Evolutionary conservation across 2,888 invertebrate genomes (phyloP), one percentile per base, ranked within the genome.

Genomic region (Zeuzera pyrina): DNA sequence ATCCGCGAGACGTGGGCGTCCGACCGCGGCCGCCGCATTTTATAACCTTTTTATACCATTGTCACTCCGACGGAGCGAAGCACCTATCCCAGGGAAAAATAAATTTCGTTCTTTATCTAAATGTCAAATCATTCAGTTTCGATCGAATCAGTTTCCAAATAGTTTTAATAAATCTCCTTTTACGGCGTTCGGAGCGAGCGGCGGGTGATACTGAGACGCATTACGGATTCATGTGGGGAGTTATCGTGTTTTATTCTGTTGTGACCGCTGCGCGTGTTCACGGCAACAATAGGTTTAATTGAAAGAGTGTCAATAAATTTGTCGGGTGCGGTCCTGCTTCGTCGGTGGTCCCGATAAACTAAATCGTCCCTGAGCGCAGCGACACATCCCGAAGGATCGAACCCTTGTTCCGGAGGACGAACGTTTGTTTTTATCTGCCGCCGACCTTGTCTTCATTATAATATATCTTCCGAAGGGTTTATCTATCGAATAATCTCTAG

Each of bases 91-190:
- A 70, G 70, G 69, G 66, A 70, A 78, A 77, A 76, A 83, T 81
- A 83, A 83, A 83, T 83, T 79, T 78, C 62, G 76, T 63, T 72
- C 68, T 79, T 83, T 83, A 83, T 83, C 83, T 83, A 76, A 81
- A 83, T 78, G 83, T 83, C 83, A 83, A 83, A 83, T 83, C 83
- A 78, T 78, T 71, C 76, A 69, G 67, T 70, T 73, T 65, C 83
- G 81, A 83, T 83, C 81, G 83, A 77, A 81, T 83, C 81, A 70
- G 83, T 83, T 76, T 71, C 73, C 74, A 77, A 83, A 83, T 81
- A 81, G 81, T 83, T 83, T 81, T 76, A 81, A 83, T 83, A 83
- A 83, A 83, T 83, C 83, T 81, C 79, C 78, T 81, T 83, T 83
- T 79, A 83, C 78, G 62, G 73, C 66, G 65, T 47, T 56, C 53